Percentiles rank a stretch among this genome's conserved stretches.
Conservation (phyloP, 1,140 invertebrate genomes). For the Phymastichus coffea region DNA sequence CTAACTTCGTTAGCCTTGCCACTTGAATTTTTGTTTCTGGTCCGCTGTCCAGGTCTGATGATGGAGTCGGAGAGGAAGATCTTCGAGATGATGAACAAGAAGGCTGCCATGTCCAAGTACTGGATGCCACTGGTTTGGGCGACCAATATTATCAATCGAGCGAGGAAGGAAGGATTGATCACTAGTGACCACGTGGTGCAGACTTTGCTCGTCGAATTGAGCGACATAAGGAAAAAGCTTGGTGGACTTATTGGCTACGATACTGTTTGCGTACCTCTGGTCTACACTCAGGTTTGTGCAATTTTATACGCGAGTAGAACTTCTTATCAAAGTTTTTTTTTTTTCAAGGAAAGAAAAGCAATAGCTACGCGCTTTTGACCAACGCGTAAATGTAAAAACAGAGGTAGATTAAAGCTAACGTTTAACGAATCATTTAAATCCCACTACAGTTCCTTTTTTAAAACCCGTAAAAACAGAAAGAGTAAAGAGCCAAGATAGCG, state of each 20-base stretch:
- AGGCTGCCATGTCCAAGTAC: slow-evolving; percentile 87
- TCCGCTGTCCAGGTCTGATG: slow-evolving; percentile 88
- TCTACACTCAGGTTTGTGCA: slow-evolving; percentile 95
- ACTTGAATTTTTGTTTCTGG: not conserved
- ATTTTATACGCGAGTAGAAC: too few species aligned
- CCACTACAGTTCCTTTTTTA: too few species aligned
- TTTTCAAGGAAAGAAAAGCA: too few species aligned
- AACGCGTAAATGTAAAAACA: too few species aligned
- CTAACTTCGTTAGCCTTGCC: too few species aligned
- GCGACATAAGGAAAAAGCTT: slow-evolving; percentile 76
- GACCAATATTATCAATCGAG: slow-evolving; percentile 84
- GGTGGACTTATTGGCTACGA: slow-evolving; percentile 89
- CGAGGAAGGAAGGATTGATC: slow-evolving; percentile 77
- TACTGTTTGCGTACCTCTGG: slow-evolving; percentile 94
- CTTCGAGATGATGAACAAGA: slow-evolving; percentile 83
- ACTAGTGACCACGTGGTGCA: slow-evolving; percentile 85
- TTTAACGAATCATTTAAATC: too few species aligned
- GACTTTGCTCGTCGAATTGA: slow-evolving; percentile 78
- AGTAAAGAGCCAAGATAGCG: too few species aligned
- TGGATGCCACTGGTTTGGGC: slow-evolving; percentile 93
- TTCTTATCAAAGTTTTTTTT: too few species aligned
- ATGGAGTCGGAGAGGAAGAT: slow-evolving; percentile 87
- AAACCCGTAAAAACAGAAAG: too few species aligned
- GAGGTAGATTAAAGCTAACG: too few species aligned
- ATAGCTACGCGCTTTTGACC: too few species aligned